Evolutionary conservation across 2,113 vertebrate genomes (phyloP).

Genomic region (Trogon melanurus): DNA sequence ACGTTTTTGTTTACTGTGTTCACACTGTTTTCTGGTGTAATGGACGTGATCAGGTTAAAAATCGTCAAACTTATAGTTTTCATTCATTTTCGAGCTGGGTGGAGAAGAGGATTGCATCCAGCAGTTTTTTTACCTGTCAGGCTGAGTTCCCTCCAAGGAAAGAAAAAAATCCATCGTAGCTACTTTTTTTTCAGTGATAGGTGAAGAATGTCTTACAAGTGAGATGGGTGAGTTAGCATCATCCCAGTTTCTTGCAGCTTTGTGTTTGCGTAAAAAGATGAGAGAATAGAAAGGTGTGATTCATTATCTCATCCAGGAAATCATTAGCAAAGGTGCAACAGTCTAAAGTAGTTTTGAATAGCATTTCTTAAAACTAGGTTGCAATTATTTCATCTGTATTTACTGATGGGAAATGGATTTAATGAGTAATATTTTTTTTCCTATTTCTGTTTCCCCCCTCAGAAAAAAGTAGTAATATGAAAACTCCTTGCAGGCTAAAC

Average conservation of each 20-base stretch:
- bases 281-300: neutral
- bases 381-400: neutral
- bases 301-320: neutral
- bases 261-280: neutral
- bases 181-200: neutral
- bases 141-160: neutral
- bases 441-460: neutral
- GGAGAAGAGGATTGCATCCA: neutral
- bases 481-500: neutral
- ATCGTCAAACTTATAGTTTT: neutral
- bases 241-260: neutral
- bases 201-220: neutral
- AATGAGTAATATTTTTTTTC: neutral
- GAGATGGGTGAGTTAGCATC: neutral
- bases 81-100: neutral
- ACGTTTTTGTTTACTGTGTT: neutral
- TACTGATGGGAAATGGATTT: neutral
- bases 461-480: neutral
- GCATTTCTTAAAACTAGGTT: neutral
- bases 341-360: neutral
- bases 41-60: neutral
- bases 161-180: neutral
- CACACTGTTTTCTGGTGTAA: neutral
- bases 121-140: neutral
- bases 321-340: neutral